Percentiles rank a stretch among this genome's conserved stretches.
These are phyloP conservation scores for Bradynema listronoti DNA, from an alignment of 1,140 invertebrate species.

Conservation along the genomic window DNA sequence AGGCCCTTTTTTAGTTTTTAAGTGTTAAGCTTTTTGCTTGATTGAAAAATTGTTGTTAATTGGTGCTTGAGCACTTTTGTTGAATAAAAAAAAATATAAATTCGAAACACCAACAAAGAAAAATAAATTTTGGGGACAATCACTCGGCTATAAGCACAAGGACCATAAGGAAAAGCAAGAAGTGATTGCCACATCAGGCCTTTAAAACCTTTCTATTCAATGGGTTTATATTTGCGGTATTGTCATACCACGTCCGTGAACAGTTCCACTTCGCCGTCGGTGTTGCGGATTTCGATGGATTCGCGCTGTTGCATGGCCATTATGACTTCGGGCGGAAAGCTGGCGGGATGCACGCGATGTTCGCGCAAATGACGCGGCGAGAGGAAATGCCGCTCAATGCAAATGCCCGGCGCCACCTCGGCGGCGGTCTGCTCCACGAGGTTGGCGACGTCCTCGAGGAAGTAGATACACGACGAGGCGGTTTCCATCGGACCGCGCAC, in stretches of 20 bases:
- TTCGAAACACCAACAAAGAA: too few relatives aligned
- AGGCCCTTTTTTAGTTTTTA: too few relatives aligned
- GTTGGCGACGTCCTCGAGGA: conserved; percentile 70
- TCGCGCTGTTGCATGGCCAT: conserved; percentile 63
- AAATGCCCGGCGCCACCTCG: conserved; percentile 57
- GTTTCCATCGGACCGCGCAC: conserved; percentile 67
- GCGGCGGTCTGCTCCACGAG: conserved; percentile 65
- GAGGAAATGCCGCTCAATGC: conserved; percentile 57
- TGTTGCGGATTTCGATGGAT: conserved; percentile 62
- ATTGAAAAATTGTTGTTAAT: too few relatives aligned
- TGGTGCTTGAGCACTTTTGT: too few relatives aligned
- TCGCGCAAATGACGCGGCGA: conserved; percentile 52
- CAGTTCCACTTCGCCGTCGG: conserved; percentile 65
- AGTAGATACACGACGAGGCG: conserved; percentile 65
- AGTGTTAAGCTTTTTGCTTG: too few relatives aligned
- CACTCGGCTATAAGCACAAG: too few relatives aligned
- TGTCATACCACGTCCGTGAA: conserved; percentile 65
- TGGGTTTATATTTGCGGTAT: too few relatives aligned
- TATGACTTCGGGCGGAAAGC: conserved; percentile 63
- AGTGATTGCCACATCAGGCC: too few relatives aligned
- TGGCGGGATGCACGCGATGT: conserved; percentile 56
- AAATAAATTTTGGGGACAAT: too few relatives aligned
- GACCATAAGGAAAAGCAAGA: too few relatives aligned
- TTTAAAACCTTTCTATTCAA: too few relatives aligned
- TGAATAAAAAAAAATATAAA: too few relatives aligned